These are phyloP conservation scores for Girardinus metallicus DNA, from an alignment of 2,797 vertebrate species.

Conservation along the genomic window DNA sequence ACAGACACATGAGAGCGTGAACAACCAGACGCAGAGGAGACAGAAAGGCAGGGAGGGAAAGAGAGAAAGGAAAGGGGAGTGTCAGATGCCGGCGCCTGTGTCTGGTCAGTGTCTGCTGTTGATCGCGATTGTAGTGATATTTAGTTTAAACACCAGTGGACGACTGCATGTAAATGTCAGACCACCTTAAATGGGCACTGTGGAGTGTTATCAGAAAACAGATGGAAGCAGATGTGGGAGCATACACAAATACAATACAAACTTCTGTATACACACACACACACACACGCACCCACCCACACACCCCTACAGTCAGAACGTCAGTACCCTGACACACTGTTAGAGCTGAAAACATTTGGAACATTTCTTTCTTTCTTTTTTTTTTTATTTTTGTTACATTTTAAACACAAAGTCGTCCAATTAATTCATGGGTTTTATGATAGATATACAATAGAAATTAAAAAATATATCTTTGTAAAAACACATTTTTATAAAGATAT, in stretches of 20 bases:
- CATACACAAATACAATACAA: constrained; percentile 19
- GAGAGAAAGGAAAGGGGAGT: constrained; percentile 45
- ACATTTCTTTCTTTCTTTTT: not conserved
- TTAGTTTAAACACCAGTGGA: constrained; percentile 71
- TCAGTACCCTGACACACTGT: not conserved
- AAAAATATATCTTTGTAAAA: too few species aligned
- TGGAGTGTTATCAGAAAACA: constrained; percentile 31
- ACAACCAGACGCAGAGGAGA: constrained; percentile 15
- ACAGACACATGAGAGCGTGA: constrained; percentile 17
- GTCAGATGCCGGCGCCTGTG: constrained; percentile 45
- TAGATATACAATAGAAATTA: too few species aligned
- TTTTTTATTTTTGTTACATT: not conserved
- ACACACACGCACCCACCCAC: not conserved
- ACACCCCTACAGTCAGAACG: not conserved
- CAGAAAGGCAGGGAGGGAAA: constrained; percentile 12
- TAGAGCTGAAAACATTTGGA: not conserved
- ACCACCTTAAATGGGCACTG: constrained; percentile 39
- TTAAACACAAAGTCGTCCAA: not conserved
- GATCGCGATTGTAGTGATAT: constrained; percentile 73
- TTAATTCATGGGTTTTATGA: too few species aligned
- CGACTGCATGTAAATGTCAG: constrained; percentile 68
- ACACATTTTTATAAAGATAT: not conserved
- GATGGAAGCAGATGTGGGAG: constrained; percentile 10
- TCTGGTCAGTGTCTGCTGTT: constrained; percentile 68
- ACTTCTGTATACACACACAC: not conserved